Conservation (phyloP, 2,113 vertebrate genomes). For the Phodopus roborovskii region DNA sequence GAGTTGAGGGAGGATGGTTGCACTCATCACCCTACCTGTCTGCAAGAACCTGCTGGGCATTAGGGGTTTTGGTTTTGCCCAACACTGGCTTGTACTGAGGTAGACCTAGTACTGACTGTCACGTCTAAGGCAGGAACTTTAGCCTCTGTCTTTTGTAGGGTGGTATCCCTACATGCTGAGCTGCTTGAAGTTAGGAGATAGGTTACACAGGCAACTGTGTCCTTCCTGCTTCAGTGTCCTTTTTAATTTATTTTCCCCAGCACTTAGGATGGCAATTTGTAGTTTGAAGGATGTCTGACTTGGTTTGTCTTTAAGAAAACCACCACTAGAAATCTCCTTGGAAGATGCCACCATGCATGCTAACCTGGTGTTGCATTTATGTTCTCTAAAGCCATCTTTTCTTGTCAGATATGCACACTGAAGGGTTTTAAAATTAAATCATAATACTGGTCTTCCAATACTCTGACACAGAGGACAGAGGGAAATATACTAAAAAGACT, state of each 20-base stretch:
- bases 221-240: neutral
- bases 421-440: constrained; percentile 41
- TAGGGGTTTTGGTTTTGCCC: too few relatives aligned
- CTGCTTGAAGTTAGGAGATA: neutral
- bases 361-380: neutral
- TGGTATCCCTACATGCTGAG: neutral
- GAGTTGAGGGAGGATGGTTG: too few relatives aligned
- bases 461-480: neutral
- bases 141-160: too few relatives aligned
- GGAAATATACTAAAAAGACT: neutral
- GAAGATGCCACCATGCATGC: neutral
- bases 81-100: too few relatives aligned
- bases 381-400: neutral
- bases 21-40: too few relatives aligned
- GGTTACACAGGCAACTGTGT: neutral
- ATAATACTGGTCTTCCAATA: neutral
- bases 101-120: too few relatives aligned
- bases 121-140: too few relatives aligned
- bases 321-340: neutral
- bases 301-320: neutral
- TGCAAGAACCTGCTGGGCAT: too few relatives aligned
- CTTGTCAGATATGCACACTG: neutral
- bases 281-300: neutral
- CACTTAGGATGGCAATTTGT: neutral
- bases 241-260: too few relatives aligned